Evolutionary conservation across 92 coral and sea anemone genomes (phyloP).

Genomic region (Ricordea florida): DNA sequence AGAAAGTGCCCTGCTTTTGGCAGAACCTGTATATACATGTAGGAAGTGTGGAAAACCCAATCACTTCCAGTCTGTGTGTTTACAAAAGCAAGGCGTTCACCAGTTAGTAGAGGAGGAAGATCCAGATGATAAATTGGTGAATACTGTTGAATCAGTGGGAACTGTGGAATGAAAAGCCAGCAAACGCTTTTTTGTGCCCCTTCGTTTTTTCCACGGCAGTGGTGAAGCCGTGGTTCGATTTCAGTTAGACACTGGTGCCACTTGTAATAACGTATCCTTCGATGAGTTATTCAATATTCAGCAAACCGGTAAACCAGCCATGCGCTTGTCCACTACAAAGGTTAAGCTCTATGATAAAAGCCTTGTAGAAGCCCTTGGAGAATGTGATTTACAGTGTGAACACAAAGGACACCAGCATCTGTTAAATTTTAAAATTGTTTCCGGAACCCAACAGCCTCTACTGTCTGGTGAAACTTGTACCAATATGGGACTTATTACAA

Average conservation of each 20-base stretch:
- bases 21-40: not conserved
- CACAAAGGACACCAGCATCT: too few relatives aligned
- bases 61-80: not conserved
- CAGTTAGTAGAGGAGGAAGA: too few relatives aligned
- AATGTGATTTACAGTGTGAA: slow-evolving; percentile 15
- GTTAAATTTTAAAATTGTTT: not conserved
- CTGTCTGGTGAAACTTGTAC: too few relatives aligned
- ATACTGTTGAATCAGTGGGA: too few relatives aligned
- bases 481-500: not conserved
- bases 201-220: too few relatives aligned
- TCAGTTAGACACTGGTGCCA: slow-evolving; percentile 15
- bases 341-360: slow-evolving; percentile 16
- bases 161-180: too few relatives aligned
- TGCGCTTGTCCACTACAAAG: slow-evolving; percentile 30
- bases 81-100: not conserved
- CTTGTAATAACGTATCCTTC: slow-evolving; percentile 26
- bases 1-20: slow-evolving; percentile 7
- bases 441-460: slow-evolving; percentile 14
- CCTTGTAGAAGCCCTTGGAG: slow-evolving; percentile 29
- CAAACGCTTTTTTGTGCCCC: too few relatives aligned
- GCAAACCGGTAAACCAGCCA: slow-evolving; percentile 42
- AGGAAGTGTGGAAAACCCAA: slow-evolving; percentile 4
- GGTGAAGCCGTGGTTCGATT: not conserved
- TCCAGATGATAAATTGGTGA: too few relatives aligned
- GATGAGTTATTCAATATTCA: slow-evolving; percentile 9